Base-by-base conservation (phyloP, 1,140 invertebrate species). In the Dufourea novaeangliae region DNA sequence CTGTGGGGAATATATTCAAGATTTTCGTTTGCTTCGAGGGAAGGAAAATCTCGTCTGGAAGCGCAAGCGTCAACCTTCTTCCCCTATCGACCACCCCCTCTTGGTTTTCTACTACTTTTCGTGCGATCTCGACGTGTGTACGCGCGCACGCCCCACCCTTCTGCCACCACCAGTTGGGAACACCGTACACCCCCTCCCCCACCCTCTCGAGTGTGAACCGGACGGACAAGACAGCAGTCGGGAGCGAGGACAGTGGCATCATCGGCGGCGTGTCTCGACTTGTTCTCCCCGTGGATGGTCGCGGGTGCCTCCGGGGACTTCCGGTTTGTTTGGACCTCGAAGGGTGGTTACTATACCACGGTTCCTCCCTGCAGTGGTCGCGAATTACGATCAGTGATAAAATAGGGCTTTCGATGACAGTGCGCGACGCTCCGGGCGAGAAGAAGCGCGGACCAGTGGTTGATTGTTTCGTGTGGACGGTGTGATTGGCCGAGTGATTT, bases 341-440 rank as follows among this genome's bases (percentile, higher is more conserved):
- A 63, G 20, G 57, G 78, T 69, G 64, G 57, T 50, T 17, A n/a
- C 46, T 20, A 7, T 32, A 20, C 12, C 12, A 12, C 32, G 50
- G 71, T 73, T 62, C 57, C 22, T 54, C 29, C n/a, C 22, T n/a
- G n/a, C n/a, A n/a, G n/a, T n/a, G n/a, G n/a, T n/a, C n/a, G n/a
- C n/a, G n/a, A n/a, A n/a, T n/a, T n/a, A n/a, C n/a, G 41, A 46
- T 46, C 41, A 46, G 41, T 46, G 41, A n/a, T n/a, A n/a, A n/a
- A n/a, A n/a, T n/a, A n/a, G n/a, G n/a, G n/a, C n/a, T n/a, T 68
- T 52, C 74, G 75, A 69, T 78, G 63, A 63, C 79, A 63, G 81
- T 74, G 62, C 32, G 22, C 32, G 22, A 50, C 41, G 32, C 22
- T 37, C 34, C 22, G 25, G 29, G 63, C n/a, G 7, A 27, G 17